Base-by-base conservation (phyloP, 2,888 invertebrate species). In the Cheiracanthium punctorium region DNA sequence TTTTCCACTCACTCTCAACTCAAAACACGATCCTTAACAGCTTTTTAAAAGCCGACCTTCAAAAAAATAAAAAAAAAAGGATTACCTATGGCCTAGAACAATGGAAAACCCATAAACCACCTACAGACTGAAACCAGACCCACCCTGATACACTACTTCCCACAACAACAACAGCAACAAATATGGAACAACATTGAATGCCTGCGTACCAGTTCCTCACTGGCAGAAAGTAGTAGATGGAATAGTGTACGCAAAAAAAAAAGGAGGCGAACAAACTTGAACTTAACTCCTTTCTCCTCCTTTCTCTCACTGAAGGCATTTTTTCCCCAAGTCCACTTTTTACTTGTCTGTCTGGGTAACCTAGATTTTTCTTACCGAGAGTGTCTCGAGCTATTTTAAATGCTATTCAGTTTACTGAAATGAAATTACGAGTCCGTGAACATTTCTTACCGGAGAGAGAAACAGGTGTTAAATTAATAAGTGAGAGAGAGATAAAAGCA, bases 281-380 rank as follows among this genome's bases (percentile, higher is more conserved):
- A 58, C 58, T 58, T 58, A 58, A 58, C 20, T 58, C 58, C 24
- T 48, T 48, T 58, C n/a, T n/a, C n/a, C n/a, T n/a, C n/a, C n/a
- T n/a, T n/a, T n/a, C n/a, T n/a, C n/a, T n/a, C 24, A 58, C 17
- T 58, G 58, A 24, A 24, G n/a, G 24, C 58, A 24, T 24, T 58
- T 37, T 10, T 12, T 5, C 24, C 20, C 24, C 58, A 58, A 24
- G n/a, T n/a, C n/a, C n/a, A n/a, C n/a, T n/a, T n/a, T n/a, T n/a
- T n/a, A n/a, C 20, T 5, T 7, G 10, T 10, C 14, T 5, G 20
- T 17, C 24, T 20, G 12, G 58, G 24, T 58, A 58, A 58, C 58
- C 58, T 24, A 58, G 48, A 17, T 48, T 48, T 2, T 17, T 48
- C n/a, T n/a, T n/a, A n/a, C 37, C 10, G 4, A 4, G 37, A 7